Evolutionary conservation across 1,140 invertebrate genomes (phyloP), one percentile per base, ranked within the genome.

Genomic region (Polypedilum pembai): DNA sequence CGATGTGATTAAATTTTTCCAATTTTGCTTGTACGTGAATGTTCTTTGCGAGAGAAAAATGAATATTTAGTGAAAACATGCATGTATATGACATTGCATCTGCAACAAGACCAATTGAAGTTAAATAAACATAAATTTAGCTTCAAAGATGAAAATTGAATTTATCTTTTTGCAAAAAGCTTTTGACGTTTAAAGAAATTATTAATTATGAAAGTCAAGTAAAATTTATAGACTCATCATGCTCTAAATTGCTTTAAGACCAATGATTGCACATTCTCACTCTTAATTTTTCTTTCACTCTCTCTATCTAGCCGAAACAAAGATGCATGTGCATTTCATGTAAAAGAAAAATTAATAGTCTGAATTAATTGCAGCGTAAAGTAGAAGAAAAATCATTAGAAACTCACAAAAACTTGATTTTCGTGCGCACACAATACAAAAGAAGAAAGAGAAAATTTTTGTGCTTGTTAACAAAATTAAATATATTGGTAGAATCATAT

Each of bases 351-450:
- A 10, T 69, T 69, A 56, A 20, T 69, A 69, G 20, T 69, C 65
- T 69, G 20, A 18, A 69, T 69, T 69, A 69, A 69, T 69, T 69
- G 65, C 65, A 69, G 65, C 65, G 65, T 69, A 20, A 69, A 56
- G 45, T n/a, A 12, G 5, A 33, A 12, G 5, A 33, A 33, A 33
- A 69, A 69, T 69, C 20, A 69, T 69, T 69, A 69, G 65, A 69
- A 69, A 69, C 20, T 69, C 24, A 33, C 17, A 8, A 20, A 20
- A 20, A 69, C 20, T 33, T 33, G 65, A 20, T 69, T 12, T 69
- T 69, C 65, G 65, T 69, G 65, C 45, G 3, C 12, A 15, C 45
- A 56, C n/a, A 33, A 33, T n/a, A n/a, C 24, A 56, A 56, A 0
- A 56, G 45, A 56, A 56, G n/a, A 56, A 56, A 56, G 45, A 56